A percentile compares a stretch with the other conserved stretches of the same genome.
phyloP scores from a whole-genome alignment of 2,113 vertebrate species.

The Eretmochelys imbricata region DNA sequence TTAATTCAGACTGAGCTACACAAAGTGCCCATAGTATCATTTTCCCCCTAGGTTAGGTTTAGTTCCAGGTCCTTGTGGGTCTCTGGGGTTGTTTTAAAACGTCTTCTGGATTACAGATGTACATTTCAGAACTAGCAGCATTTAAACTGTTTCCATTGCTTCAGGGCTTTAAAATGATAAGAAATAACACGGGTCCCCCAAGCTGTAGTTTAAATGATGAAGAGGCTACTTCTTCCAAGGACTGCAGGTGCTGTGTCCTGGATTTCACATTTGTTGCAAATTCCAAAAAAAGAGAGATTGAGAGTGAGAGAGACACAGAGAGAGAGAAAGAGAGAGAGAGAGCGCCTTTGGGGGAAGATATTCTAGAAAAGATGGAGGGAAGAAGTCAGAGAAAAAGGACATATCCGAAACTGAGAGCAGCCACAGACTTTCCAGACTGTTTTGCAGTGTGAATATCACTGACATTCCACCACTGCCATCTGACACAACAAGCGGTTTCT shows the following conservation, averaged over 20 bases:
- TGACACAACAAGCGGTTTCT: background rate
- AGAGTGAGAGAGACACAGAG: too few relatives aligned
- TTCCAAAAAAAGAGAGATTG: background rate
- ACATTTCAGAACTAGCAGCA: background rate
- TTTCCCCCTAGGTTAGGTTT: background rate
- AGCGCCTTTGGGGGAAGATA: too few relatives aligned
- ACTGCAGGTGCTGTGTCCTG: background rate
- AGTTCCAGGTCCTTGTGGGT: background rate
- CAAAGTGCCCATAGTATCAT: background rate
- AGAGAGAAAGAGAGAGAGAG: too few relatives aligned
- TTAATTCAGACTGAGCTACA: background rate
- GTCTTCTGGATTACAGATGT: background rate
- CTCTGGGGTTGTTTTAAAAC: slow-evolving; percentile 1
- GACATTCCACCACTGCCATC: background rate
- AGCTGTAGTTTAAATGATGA: background rate
- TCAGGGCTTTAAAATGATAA: background rate
- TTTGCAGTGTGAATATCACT: background rate
- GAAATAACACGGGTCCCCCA: background rate
- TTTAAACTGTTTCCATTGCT: background rate
- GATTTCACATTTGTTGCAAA: background rate
- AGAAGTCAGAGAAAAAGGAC: background rate
- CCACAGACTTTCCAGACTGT: background rate
- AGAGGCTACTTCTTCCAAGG: background rate
- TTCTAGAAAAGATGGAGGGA: background rate
- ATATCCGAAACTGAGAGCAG: background rate